A percentile compares a stretch with the other conserved stretches of the same genome.
phyloP scores from a whole-genome alignment of 92 coral and sea anemone genomes.

The Galaxea fascicularis region DNA sequence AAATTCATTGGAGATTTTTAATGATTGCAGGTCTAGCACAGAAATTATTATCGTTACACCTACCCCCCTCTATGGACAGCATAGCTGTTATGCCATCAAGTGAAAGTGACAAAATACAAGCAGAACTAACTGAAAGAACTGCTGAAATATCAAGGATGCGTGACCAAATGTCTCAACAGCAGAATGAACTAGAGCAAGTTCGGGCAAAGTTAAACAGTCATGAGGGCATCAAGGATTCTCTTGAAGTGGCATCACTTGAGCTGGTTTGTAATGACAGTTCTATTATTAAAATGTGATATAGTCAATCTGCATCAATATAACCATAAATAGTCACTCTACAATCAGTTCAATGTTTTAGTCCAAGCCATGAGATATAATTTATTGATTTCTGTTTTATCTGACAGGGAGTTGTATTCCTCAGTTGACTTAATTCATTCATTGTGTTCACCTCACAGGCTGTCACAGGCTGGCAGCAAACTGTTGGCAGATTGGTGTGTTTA shows the following conservation, averaged over 20 bases:
- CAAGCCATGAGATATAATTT: no score
- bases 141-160: constrained; percentile 78
- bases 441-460: no score
- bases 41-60: constrained; percentile 61
- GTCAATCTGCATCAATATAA: no score
- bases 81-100: constrained; percentile 32
- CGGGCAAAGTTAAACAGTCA: constrained; percentile 71
- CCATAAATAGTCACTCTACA: no score
- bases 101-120: constrained; percentile 62
- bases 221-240: constrained; percentile 61
- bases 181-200: constrained; percentile 72
- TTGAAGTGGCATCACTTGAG: constrained; percentile 77
- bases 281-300: not conserved
- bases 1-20: not conserved
- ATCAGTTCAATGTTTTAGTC: no score
- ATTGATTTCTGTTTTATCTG: no score
- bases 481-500: no score
- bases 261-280: constrained; percentile 65
- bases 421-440: no score
- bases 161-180: constrained; percentile 80
- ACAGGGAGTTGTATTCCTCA: no score
- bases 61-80: constrained; percentile 21
- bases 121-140: constrained; percentile 77
- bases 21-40: constrained; percentile 76
- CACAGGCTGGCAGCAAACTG: no score